These are phyloP conservation scores for Cottus gobio DNA, from an alignment of 2,113 vertebrate species.

Conservation along the genomic window DNA sequence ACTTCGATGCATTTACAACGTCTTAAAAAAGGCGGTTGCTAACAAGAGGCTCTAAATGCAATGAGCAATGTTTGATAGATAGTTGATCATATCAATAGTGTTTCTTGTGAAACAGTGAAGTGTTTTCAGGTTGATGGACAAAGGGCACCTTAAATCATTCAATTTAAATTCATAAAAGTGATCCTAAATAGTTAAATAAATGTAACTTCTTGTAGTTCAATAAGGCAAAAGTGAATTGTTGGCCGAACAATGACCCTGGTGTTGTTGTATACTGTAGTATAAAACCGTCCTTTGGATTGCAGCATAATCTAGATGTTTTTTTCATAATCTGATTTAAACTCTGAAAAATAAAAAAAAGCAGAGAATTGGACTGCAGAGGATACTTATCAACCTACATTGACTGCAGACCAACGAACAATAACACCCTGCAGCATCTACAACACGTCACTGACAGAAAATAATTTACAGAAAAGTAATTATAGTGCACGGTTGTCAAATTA, in stretches of 20 bases:
- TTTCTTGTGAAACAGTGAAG: neutral
- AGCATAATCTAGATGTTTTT: slow-evolving; percentile 47
- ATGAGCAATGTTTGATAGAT: neutral
- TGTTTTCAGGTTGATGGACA: neutral
- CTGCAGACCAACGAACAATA: slow-evolving; percentile 4
- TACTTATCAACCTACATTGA: neutral
- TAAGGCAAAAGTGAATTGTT: neutral
- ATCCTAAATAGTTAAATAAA: neutral
- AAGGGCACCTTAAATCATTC: neutral
- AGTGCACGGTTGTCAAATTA: neutral
- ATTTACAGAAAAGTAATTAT: neutral
- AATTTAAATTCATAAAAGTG: neutral
- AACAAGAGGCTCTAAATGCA: neutral
- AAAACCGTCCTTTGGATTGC: slow-evolving; percentile 20
- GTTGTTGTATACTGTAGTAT: neutral
- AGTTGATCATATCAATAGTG: neutral
- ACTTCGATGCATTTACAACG: too few relatives aligned
- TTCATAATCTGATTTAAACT: slow-evolving; percentile 38
- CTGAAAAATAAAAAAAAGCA: slow-evolving; percentile 6
- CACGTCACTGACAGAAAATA: neutral
- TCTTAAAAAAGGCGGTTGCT: too few relatives aligned
- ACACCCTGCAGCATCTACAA: neutral
- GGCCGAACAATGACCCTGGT: neutral
- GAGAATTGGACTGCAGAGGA: neutral
- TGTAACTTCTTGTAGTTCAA: neutral